phyloP scores from a whole-genome alignment of 2,113 vertebrate species.

The Nothoprocta pentlandii region DNA sequence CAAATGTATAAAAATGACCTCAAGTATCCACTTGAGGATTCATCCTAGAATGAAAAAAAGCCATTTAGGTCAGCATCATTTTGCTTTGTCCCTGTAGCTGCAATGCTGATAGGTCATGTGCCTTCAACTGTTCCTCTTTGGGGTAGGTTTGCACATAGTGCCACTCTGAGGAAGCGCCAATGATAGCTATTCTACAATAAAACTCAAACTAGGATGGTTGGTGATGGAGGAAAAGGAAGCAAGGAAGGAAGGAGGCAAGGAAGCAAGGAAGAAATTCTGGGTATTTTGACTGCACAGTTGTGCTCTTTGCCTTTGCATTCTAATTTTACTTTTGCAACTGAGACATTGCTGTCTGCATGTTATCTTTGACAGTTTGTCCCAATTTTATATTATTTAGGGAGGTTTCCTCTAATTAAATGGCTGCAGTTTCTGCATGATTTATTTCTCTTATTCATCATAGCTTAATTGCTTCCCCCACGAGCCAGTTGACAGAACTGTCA shows the following conservation, averaged over 20 bases:
- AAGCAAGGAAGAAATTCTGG: not conserved
- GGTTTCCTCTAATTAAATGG: constrained; percentile 3
- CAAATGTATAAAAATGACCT: not conserved
- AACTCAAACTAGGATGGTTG: not conserved
- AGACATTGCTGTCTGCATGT: not conserved
- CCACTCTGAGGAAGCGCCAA: not conserved
- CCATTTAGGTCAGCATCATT: not conserved
- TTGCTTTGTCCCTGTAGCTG: not conserved
- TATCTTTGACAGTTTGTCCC: not conserved
- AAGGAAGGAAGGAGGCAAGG: not conserved
- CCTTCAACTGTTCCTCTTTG: not conserved
- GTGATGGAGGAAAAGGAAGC: not conserved
- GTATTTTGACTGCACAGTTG: not conserved
- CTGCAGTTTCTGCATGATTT: constrained; percentile 6
- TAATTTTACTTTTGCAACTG: not conserved
- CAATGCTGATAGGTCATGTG: not conserved
- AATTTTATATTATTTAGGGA: not conserved
- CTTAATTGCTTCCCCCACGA: constrained; percentile 1
- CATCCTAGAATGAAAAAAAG: too few species aligned
- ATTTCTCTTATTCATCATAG: constrained; percentile 40
- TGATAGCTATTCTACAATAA: not conserved
- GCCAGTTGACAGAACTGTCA: constrained; percentile 40
- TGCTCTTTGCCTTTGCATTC: not conserved
- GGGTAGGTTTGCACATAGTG: not conserved
- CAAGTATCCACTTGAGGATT: too few species aligned